Evolutionary conservation across 1,140 invertebrate species (phyloP), one percentile per base, ranked within the genome.

Genomic region (Venustaconcha ellipsiformis): DNA sequence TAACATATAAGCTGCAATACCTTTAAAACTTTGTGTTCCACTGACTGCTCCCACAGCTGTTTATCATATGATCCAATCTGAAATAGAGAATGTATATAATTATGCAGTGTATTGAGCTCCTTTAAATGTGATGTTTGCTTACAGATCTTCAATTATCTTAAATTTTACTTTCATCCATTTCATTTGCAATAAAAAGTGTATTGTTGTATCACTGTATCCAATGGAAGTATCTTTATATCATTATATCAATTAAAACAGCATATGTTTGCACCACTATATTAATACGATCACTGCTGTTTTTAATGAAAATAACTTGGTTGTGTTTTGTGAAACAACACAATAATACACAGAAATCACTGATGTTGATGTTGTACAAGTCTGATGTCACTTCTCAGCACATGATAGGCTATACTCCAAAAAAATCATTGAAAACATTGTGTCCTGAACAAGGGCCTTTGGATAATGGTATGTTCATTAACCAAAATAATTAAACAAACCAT

Each of bases 21-120:
- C 84, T 88, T 88, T 84, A 96, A 92, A 81, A 98, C 94, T 82
- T 95, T 92, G 87, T 96, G 94, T 87, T 99, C 97, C 74, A 98
- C 94, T 72, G 95, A 96, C 84, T 95, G 95, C 89, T 99, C 97
- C 96, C 96, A 99, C 93, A 95, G 93, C 88, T 97, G 95, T 87
- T 97, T 98, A 90, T 98, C 97, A 91, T 98, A 98, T 48, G 95
- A 95, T 84, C 96, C 96, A 89, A 99, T 98, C 92, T 97, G 72
- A 74, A 87, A 87, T 77, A 75, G 18, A 63, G 67, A 23, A 57
- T 57, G 62, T 37, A n/a, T 59, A 57, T 56, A 15, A 67, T n/a
- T 37, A 59, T 17, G 57, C 56, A 65, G 65, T 66, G 14, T 14
- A 70, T 60, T 14, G 13, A 67, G 5, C 26, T 57, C 5, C 12